These are phyloP conservation scores for Scrobipalpa atriplicella DNA, from an alignment of 2,888 invertebrate genomes.

Conservation along the genomic window DNA sequence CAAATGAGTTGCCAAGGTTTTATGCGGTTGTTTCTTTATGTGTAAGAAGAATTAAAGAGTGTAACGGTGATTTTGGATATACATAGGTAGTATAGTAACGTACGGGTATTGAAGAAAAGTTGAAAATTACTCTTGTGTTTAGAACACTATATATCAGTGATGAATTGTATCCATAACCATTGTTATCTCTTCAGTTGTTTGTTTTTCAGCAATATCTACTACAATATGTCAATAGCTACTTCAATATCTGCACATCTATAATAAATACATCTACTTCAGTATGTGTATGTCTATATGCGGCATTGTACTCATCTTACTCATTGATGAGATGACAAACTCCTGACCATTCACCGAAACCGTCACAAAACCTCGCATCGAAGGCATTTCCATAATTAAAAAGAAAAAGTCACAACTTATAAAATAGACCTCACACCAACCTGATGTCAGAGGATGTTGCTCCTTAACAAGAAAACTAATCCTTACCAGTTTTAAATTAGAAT, in stretches of 20 bases:
- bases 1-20: slow-evolving; percentile 25
- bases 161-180: too few species aligned
- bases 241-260: too few species aligned
- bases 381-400: slow-evolving; percentile 26
- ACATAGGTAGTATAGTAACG: too few species aligned
- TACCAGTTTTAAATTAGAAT: slow-evolving; percentile 33
- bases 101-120: too few species aligned
- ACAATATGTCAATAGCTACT: too few species aligned
- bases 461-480: slow-evolving; percentile 36
- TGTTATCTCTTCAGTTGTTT: too few species aligned
- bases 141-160: too few species aligned
- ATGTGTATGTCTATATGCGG: too few species aligned
- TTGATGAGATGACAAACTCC: slow-evolving; percentile 1
- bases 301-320: slow-evolving; percentile 8
- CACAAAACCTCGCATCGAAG: slow-evolving; percentile 32
- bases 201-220: too few species aligned
- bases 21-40: slow-evolving; percentile 7
- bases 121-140: too few species aligned
- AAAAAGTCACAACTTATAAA: slow-evolving; percentile 40
- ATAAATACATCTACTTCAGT: too few species aligned
- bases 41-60: neutral
- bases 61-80: neutral
- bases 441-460: slow-evolving; percentile 43
- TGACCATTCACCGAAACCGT: neutral
- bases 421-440: slow-evolving; percentile 68